These are phyloP conservation scores for Drosophila neutralis DNA, from an alignment of 2,888 invertebrate genomes.

Conservation along the genomic window DNA sequence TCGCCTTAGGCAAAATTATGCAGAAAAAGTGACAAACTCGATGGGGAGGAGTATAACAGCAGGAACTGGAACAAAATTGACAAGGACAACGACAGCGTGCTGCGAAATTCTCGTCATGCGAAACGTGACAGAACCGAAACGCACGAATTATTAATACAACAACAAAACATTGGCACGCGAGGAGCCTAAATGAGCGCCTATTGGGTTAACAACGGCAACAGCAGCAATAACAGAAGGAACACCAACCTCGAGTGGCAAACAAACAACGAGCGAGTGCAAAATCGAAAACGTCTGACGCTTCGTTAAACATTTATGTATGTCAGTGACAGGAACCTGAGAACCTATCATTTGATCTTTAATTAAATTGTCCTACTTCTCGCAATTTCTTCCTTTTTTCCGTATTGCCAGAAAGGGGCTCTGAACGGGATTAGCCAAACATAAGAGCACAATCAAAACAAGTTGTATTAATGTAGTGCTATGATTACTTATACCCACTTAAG, in stretches of 20 bases:
- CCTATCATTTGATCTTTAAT: slow-evolving; percentile 69
- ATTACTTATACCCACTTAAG: too few relatives aligned
- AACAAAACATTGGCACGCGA: slow-evolving; percentile 23
- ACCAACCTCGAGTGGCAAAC: slow-evolving; percentile 20
- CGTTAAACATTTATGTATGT: slow-evolving; percentile 73
- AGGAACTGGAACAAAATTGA: slow-evolving; percentile 42
- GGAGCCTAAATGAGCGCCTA: slow-evolving; percentile 59
- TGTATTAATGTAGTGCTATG: too few relatives aligned
- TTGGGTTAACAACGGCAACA: slow-evolving; percentile 66
- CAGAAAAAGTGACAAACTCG: slow-evolving; percentile 55
- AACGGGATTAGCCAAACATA: background rate
- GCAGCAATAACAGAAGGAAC: slow-evolving; percentile 2
- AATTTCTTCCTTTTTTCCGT: slow-evolving; percentile 9
- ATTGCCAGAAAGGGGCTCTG: slow-evolving; percentile 18
- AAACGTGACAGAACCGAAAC: slow-evolving; percentile 71
- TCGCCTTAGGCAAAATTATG: slow-evolving; percentile 58
- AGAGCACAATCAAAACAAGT: background rate
- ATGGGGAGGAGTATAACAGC: slow-evolving; percentile 25
- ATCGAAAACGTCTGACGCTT: slow-evolving; percentile 75
- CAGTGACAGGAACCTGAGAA: slow-evolving; percentile 27
- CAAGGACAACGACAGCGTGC: slow-evolving; percentile 51
- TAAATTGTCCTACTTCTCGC: slow-evolving; percentile 53
- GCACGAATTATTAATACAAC: slow-evolving; percentile 77
- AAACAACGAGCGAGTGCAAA: slow-evolving; percentile 46
- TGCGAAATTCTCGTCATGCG: slow-evolving; percentile 50